Conservation (phyloP, 2,797 vertebrate species). For the Gambelia wislizenii region DNA sequence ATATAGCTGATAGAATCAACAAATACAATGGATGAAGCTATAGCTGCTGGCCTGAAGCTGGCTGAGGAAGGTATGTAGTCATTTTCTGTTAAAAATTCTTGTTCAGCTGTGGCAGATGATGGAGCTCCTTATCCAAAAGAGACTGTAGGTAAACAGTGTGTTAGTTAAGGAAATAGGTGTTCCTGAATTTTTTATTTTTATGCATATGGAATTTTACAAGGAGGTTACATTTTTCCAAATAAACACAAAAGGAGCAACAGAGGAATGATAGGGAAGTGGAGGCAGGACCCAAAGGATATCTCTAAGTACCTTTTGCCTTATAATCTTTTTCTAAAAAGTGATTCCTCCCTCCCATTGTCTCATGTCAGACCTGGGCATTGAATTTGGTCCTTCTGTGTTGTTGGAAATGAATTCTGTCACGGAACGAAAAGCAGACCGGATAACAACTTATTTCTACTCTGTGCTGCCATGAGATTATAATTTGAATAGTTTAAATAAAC, state of each 20-base stretch:
- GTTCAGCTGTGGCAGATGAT: background rate
- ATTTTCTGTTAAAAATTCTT: background rate
- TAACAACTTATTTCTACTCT: too few relatives aligned
- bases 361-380: background rate
- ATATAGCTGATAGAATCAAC: slow-evolving; percentile 85
- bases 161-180: background rate
- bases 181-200: background rate
- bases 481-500: background rate
- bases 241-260: background rate
- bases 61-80: slow-evolving; percentile 82
- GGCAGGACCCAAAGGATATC: background rate
- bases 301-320: background rate
- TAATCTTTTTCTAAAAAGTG: background rate
- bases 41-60: slow-evolving; percentile 82
- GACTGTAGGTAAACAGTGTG: background rate
- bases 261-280: background rate
- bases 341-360: too few relatives aligned
- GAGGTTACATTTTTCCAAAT: background rate
- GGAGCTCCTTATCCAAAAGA: background rate
- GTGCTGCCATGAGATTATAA: background rate
- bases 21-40: slow-evolving; percentile 87
- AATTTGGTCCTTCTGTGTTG: background rate
- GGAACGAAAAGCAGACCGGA: background rate
- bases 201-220: background rate
- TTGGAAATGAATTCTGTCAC: too few relatives aligned